Evolutionary conservation across 1,140 invertebrate species (phyloP), one percentile per base, ranked within the genome.

Genomic region (Tyrophagus putrescentiae): DNA sequence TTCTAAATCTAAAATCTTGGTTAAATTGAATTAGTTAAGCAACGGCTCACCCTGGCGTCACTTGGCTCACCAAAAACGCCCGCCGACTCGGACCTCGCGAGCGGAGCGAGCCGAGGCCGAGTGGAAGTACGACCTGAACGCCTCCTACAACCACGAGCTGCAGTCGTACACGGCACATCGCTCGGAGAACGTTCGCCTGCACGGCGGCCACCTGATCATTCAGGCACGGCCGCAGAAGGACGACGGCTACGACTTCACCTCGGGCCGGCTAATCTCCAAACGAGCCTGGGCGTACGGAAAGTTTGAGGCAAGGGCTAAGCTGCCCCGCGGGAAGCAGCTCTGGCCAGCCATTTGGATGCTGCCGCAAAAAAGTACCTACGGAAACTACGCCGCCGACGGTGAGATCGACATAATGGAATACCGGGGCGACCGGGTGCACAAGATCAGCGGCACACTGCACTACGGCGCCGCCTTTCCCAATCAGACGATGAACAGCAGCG

Each of bases 341-440:
- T 50, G 48, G 48, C 48, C 48, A 27, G 48, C 48, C 48, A 58
- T 58, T 50, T 58, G 57, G 57, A 21, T 58, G 41, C n/a, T 58
- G 41, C 57, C 57, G 11, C 33, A 2, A 9, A 27, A 42, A 1
- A 50, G 36, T 16, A 31, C 28, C 3, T 58, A 56, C 31, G 57
- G 57, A 13, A 23, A 21, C 1, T 58, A 48, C 42, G 41, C 58
- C 39, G 41, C 41, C 9, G 34, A 31, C 25, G 58, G 58, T 28
- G 58, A 60, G 29, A 60, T 60, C n/a, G 58, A 60, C 29, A 60
- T 60, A 23, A n/a, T 25, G 11, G 58, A 60, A 25, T 16, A 1
- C 27, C 50, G 58, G 18, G 58, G 58, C 21, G 18, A 60, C n/a
- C 16, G 32, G 13, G n/a, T 18, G n/a, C 27, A 54, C 39, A 3